Evolutionary conservation across 2,888 invertebrate genomes (phyloP), one percentile per base, ranked within the genome.

Genomic region (Vannuccia rotundouncinata): DNA sequence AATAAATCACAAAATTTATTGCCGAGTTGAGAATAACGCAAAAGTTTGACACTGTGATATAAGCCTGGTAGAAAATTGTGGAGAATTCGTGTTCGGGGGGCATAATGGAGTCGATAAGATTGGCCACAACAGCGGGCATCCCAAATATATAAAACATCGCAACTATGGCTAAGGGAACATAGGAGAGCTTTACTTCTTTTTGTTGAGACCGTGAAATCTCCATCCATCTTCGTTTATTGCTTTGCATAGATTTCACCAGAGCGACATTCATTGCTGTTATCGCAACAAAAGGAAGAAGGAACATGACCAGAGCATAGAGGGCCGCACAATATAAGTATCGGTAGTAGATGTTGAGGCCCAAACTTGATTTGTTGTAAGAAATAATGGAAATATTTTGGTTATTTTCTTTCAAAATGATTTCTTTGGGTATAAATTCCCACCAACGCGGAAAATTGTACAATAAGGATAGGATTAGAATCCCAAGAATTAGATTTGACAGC

Each of bases 1-100:
- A 94, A 89, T 96, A 96, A 85, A 96, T 95, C 83, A 96, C 92
- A 88, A 96, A 95, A 89, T 96, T 96, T 83, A 95, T 94, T 86
- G 95, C 94, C 85, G 95, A 95, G 89, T 96, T 96, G 88, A 95
- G 92, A 83, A 95, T 95, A 81, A 96, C 95, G 82, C 95, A 90
- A 75, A 96, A 90, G 89, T 96, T 95, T 86, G 93, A 94, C 29
- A 84, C 59, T n/a, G 59, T 75, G 10, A 81, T 5, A 10, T 74
- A 29, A n/a, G 59, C 45, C 29, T 81, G 81, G 29, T 59, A 80
- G 27, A 27, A 25, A 30, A 27, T 28, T 10, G 31, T 45, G 27
- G 31, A 22, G 13, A 27, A 30, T n/a, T 22, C 60, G n/a, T 59
- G 66, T 2, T 59, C 80, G 29, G 78, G 30, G 25, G 66, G 29